Conservation (phyloP, 2,888 invertebrate genomes). For the Yponomeuta malinellus region DNA sequence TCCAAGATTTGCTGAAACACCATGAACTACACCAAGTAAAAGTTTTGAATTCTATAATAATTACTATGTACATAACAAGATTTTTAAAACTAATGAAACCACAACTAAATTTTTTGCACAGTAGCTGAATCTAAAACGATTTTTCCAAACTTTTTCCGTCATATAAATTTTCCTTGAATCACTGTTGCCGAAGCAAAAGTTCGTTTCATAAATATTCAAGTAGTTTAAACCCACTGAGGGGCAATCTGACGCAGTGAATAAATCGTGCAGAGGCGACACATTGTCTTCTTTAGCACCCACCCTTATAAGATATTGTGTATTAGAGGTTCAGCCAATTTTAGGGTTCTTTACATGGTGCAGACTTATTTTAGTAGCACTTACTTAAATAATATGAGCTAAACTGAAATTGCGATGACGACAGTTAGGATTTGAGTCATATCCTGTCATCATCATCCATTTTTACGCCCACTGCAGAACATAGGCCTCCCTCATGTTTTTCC, state of each 20-base stretch:
- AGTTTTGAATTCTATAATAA: neutral
- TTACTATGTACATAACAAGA: too few relatives aligned
- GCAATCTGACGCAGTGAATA: neutral
- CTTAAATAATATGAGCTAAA: neutral
- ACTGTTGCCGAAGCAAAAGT: neutral
- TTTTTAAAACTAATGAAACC: too few relatives aligned
- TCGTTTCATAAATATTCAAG: conserved; percentile 1
- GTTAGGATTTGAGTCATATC: too few relatives aligned
- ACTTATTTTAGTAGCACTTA: neutral
- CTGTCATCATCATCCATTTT: too few relatives aligned
- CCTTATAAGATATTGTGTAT: neutral
- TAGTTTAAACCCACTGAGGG: neutral
- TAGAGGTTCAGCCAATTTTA: neutral
- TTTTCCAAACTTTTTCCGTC: neutral
- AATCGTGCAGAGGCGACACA: conserved; percentile 1
- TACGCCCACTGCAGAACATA: too few relatives aligned
- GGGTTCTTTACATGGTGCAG: neutral
- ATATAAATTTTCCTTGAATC: neutral
- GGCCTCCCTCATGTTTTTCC: too few relatives aligned
- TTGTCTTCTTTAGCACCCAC: neutral
- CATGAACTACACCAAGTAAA: neutral
- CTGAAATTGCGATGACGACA: too few relatives aligned
- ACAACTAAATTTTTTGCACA: too few relatives aligned
- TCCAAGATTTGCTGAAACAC: neutral
- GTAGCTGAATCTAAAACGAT: neutral